Base-by-base conservation (phyloP, 1,140 invertebrate genomes). In the Heliothis virescens region DNA sequence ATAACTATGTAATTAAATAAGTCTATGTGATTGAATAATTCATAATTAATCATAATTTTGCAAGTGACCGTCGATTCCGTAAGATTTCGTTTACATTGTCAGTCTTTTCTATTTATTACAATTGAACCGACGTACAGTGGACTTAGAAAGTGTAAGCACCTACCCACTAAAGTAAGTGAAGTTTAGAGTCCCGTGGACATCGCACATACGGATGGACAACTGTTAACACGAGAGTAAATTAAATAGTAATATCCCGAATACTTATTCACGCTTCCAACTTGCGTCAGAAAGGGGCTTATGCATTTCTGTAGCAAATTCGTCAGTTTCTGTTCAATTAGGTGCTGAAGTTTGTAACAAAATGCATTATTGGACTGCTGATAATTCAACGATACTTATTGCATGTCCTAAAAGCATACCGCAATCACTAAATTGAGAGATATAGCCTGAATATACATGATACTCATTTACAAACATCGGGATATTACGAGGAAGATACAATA, bases 1-100 rank as follows among this genome's bases (percentile, higher is more conserved):
- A 90, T 88, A 92, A 85, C 90, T 92, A 91, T 89, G 53, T 86
- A 85, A 88, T 89, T 88, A 90, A 88, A 90, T 91, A 90, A 90
- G 85, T 88, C 91, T 90, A 93, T 90, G 87, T 92, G 90, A 89
- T 89, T 85, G 85, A 85, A 89, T 86, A 86, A 82, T 85, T 76
- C 59, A 76, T 76, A 76, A 79, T 74, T 82, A 84, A 84, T 79
- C 79, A 86, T 83, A 85, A 82, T 83, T 50, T 78, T 82, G 80
- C 84, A 84, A 53, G 77, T 83, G 65, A 34, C 72, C 76, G 73
- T 80, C 57, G 69, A 47, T 71, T 59, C 80, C 60, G 21, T 80
- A 77, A 72, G n/a, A 48, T 81, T 85, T 90, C 90, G 89, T 88
- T 90, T 83, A 82, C 74, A 57, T 80, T 67, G 26, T 88, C 86